A percentile compares a stretch with the other conserved stretches of the same genome.
Conservation (phyloP, 2,113 vertebrate species). For the Hucho hucho region DNA sequence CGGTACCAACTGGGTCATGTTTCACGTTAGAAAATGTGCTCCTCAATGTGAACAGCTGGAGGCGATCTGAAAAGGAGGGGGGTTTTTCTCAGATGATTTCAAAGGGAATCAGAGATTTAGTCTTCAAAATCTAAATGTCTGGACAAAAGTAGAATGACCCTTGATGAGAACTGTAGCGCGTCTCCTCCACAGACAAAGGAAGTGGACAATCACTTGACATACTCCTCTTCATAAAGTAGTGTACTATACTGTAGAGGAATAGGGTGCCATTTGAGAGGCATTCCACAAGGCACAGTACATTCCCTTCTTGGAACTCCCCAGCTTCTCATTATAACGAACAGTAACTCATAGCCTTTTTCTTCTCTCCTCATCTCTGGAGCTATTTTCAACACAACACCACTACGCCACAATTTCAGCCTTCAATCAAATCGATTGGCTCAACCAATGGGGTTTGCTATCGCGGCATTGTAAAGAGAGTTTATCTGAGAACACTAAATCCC, state of each 20-base stretch:
- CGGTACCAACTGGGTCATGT: slow-evolving; percentile 57
- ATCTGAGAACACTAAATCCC: too few relatives aligned
- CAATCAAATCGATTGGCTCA: slow-evolving; percentile 7
- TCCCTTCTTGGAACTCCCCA: slow-evolving; percentile 19
- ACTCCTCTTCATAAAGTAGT: too few relatives aligned
- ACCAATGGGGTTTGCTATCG: too few relatives aligned
- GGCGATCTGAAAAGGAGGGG: slow-evolving; percentile 44
- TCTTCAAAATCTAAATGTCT: slow-evolving; percentile 37
- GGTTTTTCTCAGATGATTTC: slow-evolving; percentile 44
- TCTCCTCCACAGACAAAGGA: slow-evolving; percentile 1
- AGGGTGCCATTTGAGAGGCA: too few relatives aligned
- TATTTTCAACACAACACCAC: slow-evolving; percentile 42
- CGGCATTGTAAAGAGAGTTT: too few relatives aligned
- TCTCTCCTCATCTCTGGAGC: not conserved
- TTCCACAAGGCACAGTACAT: not conserved
- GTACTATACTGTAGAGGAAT: too few relatives aligned
- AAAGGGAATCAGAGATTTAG: slow-evolving; percentile 40
- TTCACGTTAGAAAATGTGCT: slow-evolving; percentile 47
- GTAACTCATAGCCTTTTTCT: not conserved
- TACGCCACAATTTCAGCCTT: slow-evolving; percentile 63
- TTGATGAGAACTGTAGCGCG: not conserved
- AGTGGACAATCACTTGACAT: not conserved
- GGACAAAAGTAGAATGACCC: slow-evolving; percentile 16
- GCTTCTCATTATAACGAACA: not conserved
- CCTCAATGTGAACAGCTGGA: slow-evolving; percentile 52